A percentile compares a stretch with the other conserved stretches of the same genome.
Conservation (phyloP, 2,797 vertebrate species). For the Apodemus agrarius region DNA sequence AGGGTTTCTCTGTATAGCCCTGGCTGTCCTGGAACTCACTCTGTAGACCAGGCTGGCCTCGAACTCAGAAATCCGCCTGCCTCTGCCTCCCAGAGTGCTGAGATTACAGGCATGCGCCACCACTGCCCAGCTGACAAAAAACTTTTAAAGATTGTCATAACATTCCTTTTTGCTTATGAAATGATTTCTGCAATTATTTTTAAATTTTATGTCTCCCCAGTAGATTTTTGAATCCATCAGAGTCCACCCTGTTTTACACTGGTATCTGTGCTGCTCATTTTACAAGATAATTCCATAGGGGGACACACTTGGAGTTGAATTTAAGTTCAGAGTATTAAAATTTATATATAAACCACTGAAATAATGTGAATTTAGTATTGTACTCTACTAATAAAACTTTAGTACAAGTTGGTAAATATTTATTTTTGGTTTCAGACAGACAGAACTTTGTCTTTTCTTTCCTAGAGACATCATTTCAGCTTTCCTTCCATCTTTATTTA, state of each 20-base stretch:
- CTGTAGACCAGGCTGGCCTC: too few relatives aligned
- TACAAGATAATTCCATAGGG: slow-evolving; percentile 32
- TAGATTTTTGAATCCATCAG: slow-evolving; percentile 5
- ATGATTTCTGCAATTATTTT: slow-evolving; percentile 40
- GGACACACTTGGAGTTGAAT: slow-evolving; percentile 45
- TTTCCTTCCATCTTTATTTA: slow-evolving; percentile 97
- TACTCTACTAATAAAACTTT: not conserved
- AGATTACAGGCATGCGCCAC: too few relatives aligned
- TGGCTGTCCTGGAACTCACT: too few relatives aligned
- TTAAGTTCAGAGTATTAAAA: slow-evolving; percentile 36
- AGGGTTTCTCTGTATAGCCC: too few relatives aligned
- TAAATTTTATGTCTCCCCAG: not conserved
- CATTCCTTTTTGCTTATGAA: not conserved
- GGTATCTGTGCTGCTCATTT: slow-evolving; percentile 29
- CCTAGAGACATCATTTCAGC: slow-evolving; percentile 93
- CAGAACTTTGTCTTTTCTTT: slow-evolving; percentile 51
- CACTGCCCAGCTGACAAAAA: too few relatives aligned
- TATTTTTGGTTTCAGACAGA: slow-evolving; percentile 38
- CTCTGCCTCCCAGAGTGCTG: too few relatives aligned
- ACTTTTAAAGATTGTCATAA: not conserved
- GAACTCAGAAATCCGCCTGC: too few relatives aligned
- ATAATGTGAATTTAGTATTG: slow-evolving; percentile 54
- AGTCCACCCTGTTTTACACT: not conserved
- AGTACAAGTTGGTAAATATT: not conserved
- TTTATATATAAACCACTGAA: not conserved